phyloP scores from a whole-genome alignment of 1,140 invertebrate species.

The Tachypleus tridentatus region DNA sequence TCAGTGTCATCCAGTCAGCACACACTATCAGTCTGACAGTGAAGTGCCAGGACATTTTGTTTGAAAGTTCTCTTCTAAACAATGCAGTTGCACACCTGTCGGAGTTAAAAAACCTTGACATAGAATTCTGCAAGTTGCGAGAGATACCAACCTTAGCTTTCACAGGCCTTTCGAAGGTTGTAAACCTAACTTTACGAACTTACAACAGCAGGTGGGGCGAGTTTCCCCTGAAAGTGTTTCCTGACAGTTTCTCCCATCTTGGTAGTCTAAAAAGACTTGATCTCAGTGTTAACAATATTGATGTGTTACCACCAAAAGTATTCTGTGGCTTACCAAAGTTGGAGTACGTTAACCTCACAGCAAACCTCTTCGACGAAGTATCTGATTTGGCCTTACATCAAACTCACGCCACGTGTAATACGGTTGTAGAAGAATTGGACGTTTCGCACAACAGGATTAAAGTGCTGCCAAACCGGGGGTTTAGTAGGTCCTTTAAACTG shows the following conservation, averaged over 20 bases:
- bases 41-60: constrained; percentile 69
- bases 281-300: constrained; percentile 65
- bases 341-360: constrained; percentile 35
- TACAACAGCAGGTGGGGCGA: constrained; percentile 47
- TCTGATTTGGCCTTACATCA: constrained; percentile 40
- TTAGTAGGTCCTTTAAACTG: constrained; percentile 57
- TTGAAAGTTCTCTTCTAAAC: constrained; percentile 47
- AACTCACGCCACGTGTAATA: no score
- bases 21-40: constrained; percentile 63
- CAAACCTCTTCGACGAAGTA: constrained; percentile 64
- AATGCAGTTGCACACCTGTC: constrained; percentile 23
- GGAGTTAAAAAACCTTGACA: constrained; percentile 18
- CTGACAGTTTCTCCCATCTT: constrained; percentile 53
- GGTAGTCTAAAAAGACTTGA: constrained; percentile 53
- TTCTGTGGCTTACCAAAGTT: constrained; percentile 50
- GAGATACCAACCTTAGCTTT: constrained; percentile 21
- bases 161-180: constrained; percentile 22
- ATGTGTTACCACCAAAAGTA: constrained; percentile 54
- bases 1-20: constrained; percentile 67
- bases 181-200: constrained; percentile 25
- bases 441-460: constrained; percentile 64
- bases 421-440: constrained; percentile 48
- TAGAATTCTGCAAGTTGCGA: constrained; percentile 24
- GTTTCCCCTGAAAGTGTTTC: constrained; percentile 57
- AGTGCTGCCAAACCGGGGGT: constrained; percentile 57